Base-by-base conservation (phyloP, 1,140 invertebrate species). In the Sycobia sp. region DNA sequence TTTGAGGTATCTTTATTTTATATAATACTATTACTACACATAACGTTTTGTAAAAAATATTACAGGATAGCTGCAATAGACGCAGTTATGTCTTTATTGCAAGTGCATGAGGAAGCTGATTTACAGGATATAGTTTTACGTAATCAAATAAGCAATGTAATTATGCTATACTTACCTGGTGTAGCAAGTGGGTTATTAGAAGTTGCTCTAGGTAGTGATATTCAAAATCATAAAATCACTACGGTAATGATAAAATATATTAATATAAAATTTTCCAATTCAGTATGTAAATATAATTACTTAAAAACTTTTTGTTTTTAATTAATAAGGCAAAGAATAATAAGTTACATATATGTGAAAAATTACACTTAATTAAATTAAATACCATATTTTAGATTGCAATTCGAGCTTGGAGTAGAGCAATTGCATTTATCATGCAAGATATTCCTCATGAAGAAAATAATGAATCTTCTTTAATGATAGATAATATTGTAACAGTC, bases 101-200 rank as follows among this genome's bases (percentile, higher is more conserved):
- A 83, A 63, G 79, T 85, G 8, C 81, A 86, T 54, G 74, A 84
- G 63, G 63, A 77, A 62, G 62, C 71, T 41, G 76, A 83, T 67
- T 60, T 66, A 39, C 67, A 70, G 71, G 75, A 85, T 74, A 53
- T 74, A 65, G 72, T 79, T 65, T 59, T 85, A 41, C 68, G 79
- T 67, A 56, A 72, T 58, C 75, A 82, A 78, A 78, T 86, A 34
- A 83, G 84, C 13, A 80, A 87, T 68, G 78, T 86, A 54, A 75
- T 87, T 9, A 84, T 86, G 71, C 78, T 85, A 68, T 87, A 88
- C 66, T 68, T 90, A 27, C 89, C 88, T 7, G 88, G 88, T 0
- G 81, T 90, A 54, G 71, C 84, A 27, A 79, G 78, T 38, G 82
- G 83, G 2, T 73, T 90, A 60, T 81, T 83, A 43, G 82, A 86